Evolutionary conservation across 2,888 invertebrate species (phyloP), one percentile per base, ranked within the genome.

Genomic region (Rhabditoides inermis): DNA sequence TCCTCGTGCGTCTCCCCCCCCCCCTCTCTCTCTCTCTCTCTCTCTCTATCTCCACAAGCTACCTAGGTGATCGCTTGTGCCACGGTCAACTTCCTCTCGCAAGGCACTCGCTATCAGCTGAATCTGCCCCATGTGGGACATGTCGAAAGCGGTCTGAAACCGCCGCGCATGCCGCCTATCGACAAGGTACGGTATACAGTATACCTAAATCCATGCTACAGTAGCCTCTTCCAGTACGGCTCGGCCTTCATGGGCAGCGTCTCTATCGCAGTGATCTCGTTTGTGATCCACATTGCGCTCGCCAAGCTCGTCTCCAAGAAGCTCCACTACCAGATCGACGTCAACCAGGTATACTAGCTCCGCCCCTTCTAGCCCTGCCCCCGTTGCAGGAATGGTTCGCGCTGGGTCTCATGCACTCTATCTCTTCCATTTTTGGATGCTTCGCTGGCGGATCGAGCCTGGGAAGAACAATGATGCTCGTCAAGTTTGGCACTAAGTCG

Each of bases 401-500:
- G 2, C 76, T 77, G 51, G 79, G 79, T 1, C 56, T 77, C 58
- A 73, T 75, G 58, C 77, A 79, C 65, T 65, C 75, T 2, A 57
- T 75, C 6, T 68, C 76, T 22, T 66, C 79, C 0, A 78, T 79
- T 69, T 76, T 80, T 52, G 69, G 74, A 25, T 78, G 79, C 48
- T 79, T 79, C 55, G 77, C 77, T 4, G 77, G 77, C 5, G 77
- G 78, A 36, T 77, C 77, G 10, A 78, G 79, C 1, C 77, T 75
- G 20, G 69, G 70, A 15, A 51, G 74, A 32, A 69, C 71, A 3
- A 65, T 68, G 55, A 68, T 71, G 45, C 76, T 77, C 67, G 77
- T 77, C 36, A 76, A 40, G 70, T 69, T 55, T 49, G 68, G 58
- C 40, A 63, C 53, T 27, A 61, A 59, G 25, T 50, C 57, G 28